Evolutionary conservation across 2,113 vertebrate species (phyloP), one percentile per base, ranked within the genome.

Genomic region (Podilymbus podiceps): DNA sequence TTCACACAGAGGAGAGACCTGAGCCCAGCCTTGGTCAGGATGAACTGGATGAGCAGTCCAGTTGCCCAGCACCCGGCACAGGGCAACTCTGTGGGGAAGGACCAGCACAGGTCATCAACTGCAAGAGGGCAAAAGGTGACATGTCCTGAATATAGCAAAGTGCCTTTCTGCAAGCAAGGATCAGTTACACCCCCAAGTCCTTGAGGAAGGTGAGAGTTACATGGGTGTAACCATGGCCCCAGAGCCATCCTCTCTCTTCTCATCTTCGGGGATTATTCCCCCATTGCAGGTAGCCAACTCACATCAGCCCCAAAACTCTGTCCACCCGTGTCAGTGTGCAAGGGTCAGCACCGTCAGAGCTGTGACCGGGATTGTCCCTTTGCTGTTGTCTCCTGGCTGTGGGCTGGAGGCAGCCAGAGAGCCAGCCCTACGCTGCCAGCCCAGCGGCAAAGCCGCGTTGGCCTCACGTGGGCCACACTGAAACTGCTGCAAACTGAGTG

Each of bases 161-260:
- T 6, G 27, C 5, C 18, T 69, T 35, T 84, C 40, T 85, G 28
- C 30, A 77, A 30, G 14, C 6, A 17, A 60, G 60, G n/a, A 52
- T 56, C 2, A 3, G 8, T 23, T 66, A 15, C 16, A 85, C 15
- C 9, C 85, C n/a, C n/a, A 64, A n/a, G 46, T 63, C 40, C 64
- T 53, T 58, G 73, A 80, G 64, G 30, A 91, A 68, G 12, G 14
- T 30, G 3, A 84, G 12, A 14, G 8, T 38, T 91, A 69, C 40
- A 6, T 8, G 1, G 1, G 6, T 47, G 15, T 47, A n/a, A n/a
- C n/a, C n/a, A n/a, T n/a, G n/a, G n/a, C n/a, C 30, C 28, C 19
- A 44, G 55, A 71, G 27, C 21, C 33, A 44, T 42, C 5, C 8
- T 79, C 19, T 71, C 42, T 25, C 13, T 55, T 2, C 4, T 3